Base-by-base conservation (phyloP, 2,113 vertebrate species). In the Uria aalge region DNA sequence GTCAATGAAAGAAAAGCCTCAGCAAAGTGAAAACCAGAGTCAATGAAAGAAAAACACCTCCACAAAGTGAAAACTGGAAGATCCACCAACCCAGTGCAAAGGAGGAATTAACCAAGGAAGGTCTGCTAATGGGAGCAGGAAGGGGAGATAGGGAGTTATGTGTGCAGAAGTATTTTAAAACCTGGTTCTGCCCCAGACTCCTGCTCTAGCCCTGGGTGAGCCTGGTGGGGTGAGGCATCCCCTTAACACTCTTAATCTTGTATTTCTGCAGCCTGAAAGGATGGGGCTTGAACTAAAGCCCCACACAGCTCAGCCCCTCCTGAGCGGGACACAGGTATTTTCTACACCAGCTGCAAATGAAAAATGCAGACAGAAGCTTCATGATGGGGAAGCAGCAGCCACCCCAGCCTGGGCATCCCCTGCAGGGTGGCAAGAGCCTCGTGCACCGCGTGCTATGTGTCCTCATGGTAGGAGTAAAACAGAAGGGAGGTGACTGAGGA, bases 361-460 rank as follows among this genome's bases (percentile, higher is more conserved):
- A 24, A n/a, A 57, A n/a, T 9, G 22, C 6, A 21, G 21, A 4
- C 22, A 32, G 53, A 23, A 67, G 27, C 24, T 69, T 52, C 19
- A 36, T 0, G 5, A 12, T 11, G n/a, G 27, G 21, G 32, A 23
- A 48, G 41, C 29, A 32, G 45, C 73, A 26, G 47, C 74, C 36
- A 41, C 9, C 11, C 10, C 52, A 75, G 29, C 26, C 15, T 0
- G 0, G 26, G 27, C 57, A 55, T 9, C 34, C 30, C 52, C 40
- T 47, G 68, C 24, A 15, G 14, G 34, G 53, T 11, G 30, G 41
- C 30, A 34, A 36, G 11, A 62, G 22, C 20, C 45, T 34, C 1
- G 0, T 7, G 27, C 0, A 0, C 2, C 1, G 21, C 21, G 7
- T 30, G 12, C 9, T 62, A 12, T 0, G 0, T 63, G 27, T 2